Evolutionary conservation across 2,113 vertebrate genomes (phyloP).

Genomic region (Thalassarche chlororhynchos): DNA sequence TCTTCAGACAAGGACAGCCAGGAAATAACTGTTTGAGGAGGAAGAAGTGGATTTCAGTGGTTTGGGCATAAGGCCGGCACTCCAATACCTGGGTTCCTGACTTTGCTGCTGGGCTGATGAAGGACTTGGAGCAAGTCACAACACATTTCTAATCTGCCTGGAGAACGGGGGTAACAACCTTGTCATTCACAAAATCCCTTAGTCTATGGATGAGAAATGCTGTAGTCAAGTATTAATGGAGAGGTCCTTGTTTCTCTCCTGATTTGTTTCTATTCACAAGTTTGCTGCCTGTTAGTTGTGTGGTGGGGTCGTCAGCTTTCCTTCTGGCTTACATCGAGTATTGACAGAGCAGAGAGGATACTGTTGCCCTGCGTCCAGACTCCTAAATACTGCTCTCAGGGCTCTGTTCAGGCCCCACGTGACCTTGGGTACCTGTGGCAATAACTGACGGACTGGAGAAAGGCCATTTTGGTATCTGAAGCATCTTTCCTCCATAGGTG

Average conservation of each 20-base stretch:
- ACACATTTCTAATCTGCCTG: background rate
- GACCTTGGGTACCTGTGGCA: background rate
- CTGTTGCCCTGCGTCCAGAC: background rate
- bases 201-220: background rate
- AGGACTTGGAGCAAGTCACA: background rate
- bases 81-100: background rate
- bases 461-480: background rate
- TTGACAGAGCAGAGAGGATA: background rate
- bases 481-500: background rate
- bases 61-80: background rate
- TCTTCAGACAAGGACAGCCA: background rate
- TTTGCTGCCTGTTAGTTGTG: background rate
- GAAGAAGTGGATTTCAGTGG: background rate
- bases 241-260: background rate
- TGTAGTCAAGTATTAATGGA: background rate
- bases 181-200: background rate
- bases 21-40: background rate
- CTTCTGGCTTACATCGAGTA: background rate
- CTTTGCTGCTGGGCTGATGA: background rate
- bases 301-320: background rate
- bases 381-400: background rate
- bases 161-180: background rate
- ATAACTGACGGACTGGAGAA: background rate
- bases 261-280: background rate
- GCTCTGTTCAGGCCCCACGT: fast-evolving